Conservation (phyloP, 2,888 invertebrate genomes). For the Cheilosia grossa region DNA sequence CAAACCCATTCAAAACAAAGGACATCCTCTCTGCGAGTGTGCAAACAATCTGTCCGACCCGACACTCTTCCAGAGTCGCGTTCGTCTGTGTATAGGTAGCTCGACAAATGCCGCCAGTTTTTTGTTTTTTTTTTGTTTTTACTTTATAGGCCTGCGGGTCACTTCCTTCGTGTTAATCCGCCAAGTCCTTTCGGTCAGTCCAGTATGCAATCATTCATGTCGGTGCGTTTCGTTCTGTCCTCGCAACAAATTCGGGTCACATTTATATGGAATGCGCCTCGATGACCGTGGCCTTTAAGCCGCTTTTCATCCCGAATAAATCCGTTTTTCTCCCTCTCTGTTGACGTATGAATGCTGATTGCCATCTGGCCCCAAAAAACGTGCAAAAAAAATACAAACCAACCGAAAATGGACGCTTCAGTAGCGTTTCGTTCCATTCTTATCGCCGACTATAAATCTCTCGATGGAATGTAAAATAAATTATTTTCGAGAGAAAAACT, state of each 20-base stretch:
- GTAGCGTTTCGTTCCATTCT: constrained; percentile 1
- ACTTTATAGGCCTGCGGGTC: not conserved
- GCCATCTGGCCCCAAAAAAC: not conserved
- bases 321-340: not conserved
- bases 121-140: not conserved
- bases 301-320: constrained; percentile 2
- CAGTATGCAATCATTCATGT: constrained; percentile 14
- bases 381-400: not conserved
- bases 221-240: not conserved
- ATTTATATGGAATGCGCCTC: not conserved
- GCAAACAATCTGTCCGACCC: constrained; percentile 13
- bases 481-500: constrained; percentile 23
- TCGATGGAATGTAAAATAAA: constrained; percentile 1
- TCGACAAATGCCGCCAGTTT: not conserved
- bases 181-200: constrained; percentile 11
- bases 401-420: constrained; percentile 13
- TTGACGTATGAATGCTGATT: constrained; percentile 24
- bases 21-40: constrained; percentile 6
- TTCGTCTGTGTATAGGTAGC: not conserved
- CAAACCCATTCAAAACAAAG: constrained; percentile 21
- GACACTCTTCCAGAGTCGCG: not conserved
- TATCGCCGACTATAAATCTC: not conserved
- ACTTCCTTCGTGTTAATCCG: not conserved
- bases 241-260: constrained; percentile 6
- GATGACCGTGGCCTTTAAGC: constrained; percentile 21